Evolutionary conservation across 1,140 invertebrate species (phyloP).

Genomic region (Mya arenaria): DNA sequence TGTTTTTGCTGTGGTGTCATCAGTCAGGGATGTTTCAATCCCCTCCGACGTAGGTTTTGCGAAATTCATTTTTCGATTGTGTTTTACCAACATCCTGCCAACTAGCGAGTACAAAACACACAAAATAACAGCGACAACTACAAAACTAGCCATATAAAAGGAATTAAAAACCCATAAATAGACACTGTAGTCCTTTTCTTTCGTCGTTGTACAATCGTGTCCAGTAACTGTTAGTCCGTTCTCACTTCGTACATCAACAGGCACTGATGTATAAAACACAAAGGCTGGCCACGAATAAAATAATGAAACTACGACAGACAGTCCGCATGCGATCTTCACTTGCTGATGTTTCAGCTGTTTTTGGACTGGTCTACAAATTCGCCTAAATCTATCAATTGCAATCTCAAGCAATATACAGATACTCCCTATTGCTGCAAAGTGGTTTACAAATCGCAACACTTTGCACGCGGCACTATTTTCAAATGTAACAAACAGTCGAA

Average conservation of each 20-base stretch:
- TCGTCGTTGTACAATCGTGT: conserved; percentile 31
- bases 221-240: conserved; percentile 1
- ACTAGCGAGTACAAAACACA: conserved; percentile 34
- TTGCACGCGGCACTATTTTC: conserved; percentile 53
- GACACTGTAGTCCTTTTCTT: not conserved
- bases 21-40: not conserved
- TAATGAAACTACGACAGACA: conserved; percentile 4
- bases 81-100: conserved; percentile 2
- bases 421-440: conserved; percentile 56
- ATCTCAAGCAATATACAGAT: conserved; percentile 59
- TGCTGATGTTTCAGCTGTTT: conserved; percentile 39
- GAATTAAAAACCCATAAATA: conserved; percentile 38
- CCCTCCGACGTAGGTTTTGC: not conserved
- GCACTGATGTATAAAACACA: conserved; percentile 21
- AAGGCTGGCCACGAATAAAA: conserved; percentile 41
- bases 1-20: not conserved
- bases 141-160: conserved; percentile 12
- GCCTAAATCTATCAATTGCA: conserved; percentile 62
- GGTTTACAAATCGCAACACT: conserved; percentile 54
- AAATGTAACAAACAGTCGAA: conserved; percentile 60
- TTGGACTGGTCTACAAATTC: conserved; percentile 63
- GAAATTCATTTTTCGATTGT: not conserved
- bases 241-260: conserved; percentile 20
- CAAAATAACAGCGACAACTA: not conserved
- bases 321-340: conserved; percentile 36